phyloP scores from a whole-genome alignment of 1,140 invertebrate species.

The Aricia agestis region DNA sequence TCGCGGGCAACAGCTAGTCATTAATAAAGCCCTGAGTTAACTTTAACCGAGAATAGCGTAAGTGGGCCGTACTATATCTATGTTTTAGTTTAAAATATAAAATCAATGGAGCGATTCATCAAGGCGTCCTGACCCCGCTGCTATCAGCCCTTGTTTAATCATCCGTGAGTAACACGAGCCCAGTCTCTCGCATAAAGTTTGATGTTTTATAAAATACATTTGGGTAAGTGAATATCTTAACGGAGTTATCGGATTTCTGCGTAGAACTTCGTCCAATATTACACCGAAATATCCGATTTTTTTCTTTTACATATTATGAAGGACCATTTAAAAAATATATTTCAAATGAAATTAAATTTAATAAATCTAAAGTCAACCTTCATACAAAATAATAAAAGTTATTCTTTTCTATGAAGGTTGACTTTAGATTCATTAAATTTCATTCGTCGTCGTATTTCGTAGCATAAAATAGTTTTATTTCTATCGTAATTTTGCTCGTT shows the following conservation, averaged over 20 bases:
- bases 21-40: too few species aligned
- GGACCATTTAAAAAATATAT: neutral
- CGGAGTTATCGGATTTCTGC: neutral
- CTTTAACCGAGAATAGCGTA: too few species aligned
- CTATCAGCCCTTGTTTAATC: slow-evolving; percentile 6
- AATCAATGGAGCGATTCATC: slow-evolving; percentile 2
- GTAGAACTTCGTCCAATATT: neutral
- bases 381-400: neutral
- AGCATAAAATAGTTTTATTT: neutral
- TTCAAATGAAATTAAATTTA: too few species aligned
- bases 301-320: neutral
- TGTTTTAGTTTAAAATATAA: neutral
- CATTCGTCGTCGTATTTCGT: neutral
- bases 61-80: neutral
- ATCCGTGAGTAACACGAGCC: neutral
- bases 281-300: neutral
- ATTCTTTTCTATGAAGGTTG: too few species aligned
- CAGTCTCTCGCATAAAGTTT: slow-evolving; percentile 9
- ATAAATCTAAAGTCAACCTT: neutral
- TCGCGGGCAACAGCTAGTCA: too few species aligned
- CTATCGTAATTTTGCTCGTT: neutral
- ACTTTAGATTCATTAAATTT: too few species aligned
- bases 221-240: slow-evolving; percentile 1
- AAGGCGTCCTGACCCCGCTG: neutral
- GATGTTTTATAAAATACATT: slow-evolving; percentile 16